phyloP scores from a whole-genome alignment of 2,888 invertebrate genomes.

The Rhagonycha fulva region DNA sequence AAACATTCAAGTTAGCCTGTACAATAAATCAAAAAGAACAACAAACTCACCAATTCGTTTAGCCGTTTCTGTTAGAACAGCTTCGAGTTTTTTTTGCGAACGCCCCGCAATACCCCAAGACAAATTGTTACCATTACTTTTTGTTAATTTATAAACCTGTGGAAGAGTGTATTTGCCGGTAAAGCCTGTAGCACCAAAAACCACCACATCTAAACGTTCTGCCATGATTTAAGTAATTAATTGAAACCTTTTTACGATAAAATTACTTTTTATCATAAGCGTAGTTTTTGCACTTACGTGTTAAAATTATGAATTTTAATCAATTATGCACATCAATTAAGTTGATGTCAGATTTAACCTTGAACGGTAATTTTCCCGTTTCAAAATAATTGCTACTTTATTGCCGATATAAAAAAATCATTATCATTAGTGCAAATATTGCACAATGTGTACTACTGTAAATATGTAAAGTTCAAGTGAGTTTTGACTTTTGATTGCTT shows the following conservation, averaged over 20 bases:
- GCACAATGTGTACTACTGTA: not conserved
- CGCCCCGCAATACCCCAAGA: slow-evolving; percentile 93
- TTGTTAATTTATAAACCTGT: slow-evolving; percentile 60
- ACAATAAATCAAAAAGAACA: not conserved
- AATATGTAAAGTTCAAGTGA: too few relatives aligned
- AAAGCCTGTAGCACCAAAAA: slow-evolving; percentile 94
- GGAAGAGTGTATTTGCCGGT: slow-evolving; percentile 75
- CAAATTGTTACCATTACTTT: slow-evolving; percentile 57
- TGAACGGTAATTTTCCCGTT: not conserved
- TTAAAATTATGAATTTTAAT: not conserved
- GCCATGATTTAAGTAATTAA: slow-evolving; percentile 36
- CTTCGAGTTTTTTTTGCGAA: slow-evolving; percentile 54
- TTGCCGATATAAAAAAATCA: not conserved
- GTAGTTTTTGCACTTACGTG: not conserved
- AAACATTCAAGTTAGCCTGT: not conserved
- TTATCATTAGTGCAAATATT: not conserved
- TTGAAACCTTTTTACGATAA: not conserved
- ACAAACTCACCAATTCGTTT: slow-evolving; percentile 50
- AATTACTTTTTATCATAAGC: not conserved
- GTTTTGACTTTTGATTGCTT: too few relatives aligned
- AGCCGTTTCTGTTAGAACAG: slow-evolving; percentile 46
- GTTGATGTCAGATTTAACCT: not conserved
- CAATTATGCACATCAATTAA: too few relatives aligned
- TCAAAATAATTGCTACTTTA: not conserved
- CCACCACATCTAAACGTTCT: slow-evolving; percentile 73